Evolutionary conservation across 2,888 invertebrate species (phyloP), one percentile per base, ranked within the genome.

Genomic region (Ophion costatus): DNA sequence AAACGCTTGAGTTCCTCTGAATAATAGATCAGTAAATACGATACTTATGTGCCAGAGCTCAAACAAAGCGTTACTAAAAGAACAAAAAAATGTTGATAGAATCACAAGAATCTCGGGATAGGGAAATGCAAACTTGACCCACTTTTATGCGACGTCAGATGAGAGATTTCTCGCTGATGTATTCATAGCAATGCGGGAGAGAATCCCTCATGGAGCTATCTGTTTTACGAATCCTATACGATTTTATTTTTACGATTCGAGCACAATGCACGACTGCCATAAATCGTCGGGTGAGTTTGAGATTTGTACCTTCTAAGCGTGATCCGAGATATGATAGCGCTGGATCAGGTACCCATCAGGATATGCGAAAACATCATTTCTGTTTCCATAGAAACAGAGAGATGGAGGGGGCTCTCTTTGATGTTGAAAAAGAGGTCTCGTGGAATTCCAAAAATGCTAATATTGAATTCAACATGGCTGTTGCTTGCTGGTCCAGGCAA

Each of bases 381-480:
- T 59, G n/a, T 42, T 64, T 59, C 42, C 59, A 45, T 9, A 29
- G 20, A 51, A 45, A 57, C 22, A 67, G 51, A 74, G 45, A 2
- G 64, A 70, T 42, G 24, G 56, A 64, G 59, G 56, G 22, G 17
- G 17, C 17, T 17, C 17, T 51, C 51, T 51, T 51, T 51, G 51
- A 51, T 51, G 51, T 14, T 51, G 1, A 42, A 88, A 86, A 90
- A 91, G 90, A 90, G 89, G 86, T 88, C 88, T 86, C 87, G 81
- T 85, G 91, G 93, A 93, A 93, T 92, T 90, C 90, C 61, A 87
- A 85, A 91, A 91, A 92, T 92, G 92, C 91, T 91, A 92, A 93
- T 93, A 93, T 93, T 93, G 93, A 93, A 93, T 93, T 93, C 93
- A 93, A 92, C 92, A 93, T 93, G 93, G 93, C 93, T 91, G 92